Evolutionary conservation across 2,113 vertebrate species (phyloP).

Genomic region (Rhinogobius similis): DNA sequence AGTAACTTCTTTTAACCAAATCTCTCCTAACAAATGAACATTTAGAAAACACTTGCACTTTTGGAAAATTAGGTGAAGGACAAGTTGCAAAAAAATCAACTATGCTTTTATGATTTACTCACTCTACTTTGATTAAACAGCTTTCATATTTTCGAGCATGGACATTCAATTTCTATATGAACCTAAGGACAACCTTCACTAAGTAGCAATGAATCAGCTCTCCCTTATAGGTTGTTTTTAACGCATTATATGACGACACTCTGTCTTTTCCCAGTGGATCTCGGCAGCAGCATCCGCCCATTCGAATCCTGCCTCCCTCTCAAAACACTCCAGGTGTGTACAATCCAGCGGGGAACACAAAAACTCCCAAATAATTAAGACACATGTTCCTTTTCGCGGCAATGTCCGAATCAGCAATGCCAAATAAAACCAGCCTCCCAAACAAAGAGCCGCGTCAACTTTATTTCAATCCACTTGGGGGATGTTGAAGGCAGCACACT

Average conservation of each 20-base stretch:
- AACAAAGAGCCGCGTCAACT: slow-evolving; percentile 82
- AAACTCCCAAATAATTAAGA: slow-evolving; percentile 77
- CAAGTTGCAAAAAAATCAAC: no score
- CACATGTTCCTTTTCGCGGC: slow-evolving; percentile 53
- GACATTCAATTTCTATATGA: neutral
- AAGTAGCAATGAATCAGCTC: slow-evolving; percentile 1
- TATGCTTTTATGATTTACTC: no score
- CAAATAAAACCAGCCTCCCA: slow-evolving; percentile 76
- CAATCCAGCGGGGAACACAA: slow-evolving; percentile 55
- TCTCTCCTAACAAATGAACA: no score
- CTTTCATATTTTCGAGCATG: neutral
- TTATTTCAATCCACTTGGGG: slow-evolving; percentile 80
- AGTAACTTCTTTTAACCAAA: no score
- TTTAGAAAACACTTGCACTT: no score
- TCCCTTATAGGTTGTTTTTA: slow-evolving; percentile 33
- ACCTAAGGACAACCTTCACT: neutral
- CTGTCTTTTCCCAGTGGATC: slow-evolving; percentile 56
- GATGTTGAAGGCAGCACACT: slow-evolving; percentile 74
- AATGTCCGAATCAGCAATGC: slow-evolving; percentile 77
- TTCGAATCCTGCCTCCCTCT: slow-evolving; percentile 67
- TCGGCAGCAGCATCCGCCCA: slow-evolving; percentile 57
- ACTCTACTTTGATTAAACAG: neutral
- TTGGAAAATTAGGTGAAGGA: no score
- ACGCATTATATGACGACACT: slow-evolving; percentile 37
- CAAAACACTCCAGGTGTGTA: slow-evolving; percentile 78